A percentile compares a stretch with the other conserved stretches of the same genome.
Conservation (phyloP, 2,113 vertebrate species). For the Mohoua ochrocephala region DNA sequence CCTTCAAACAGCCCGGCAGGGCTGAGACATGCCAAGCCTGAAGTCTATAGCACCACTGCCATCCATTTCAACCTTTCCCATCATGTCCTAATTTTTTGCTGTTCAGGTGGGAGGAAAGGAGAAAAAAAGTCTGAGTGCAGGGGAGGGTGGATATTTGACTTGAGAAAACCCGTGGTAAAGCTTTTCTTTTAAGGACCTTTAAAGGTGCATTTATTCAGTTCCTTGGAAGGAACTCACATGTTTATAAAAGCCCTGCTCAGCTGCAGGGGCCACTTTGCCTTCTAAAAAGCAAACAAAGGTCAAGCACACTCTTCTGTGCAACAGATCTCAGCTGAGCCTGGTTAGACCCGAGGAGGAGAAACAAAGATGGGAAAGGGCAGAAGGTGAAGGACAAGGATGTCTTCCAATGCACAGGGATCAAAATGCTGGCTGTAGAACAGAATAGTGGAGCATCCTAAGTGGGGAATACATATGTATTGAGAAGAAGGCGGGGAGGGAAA, state of each 20-base stretch:
- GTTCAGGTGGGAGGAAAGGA: not conserved
- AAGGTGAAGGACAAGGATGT: not conserved
- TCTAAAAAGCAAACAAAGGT: not conserved
- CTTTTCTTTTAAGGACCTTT: not conserved
- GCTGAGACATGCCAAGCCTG: not conserved
- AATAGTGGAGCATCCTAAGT: not conserved
- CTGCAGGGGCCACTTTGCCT: not conserved
- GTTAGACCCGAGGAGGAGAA: not conserved
- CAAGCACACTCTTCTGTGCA: not conserved
- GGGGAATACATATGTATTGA: not conserved
- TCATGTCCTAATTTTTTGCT: not conserved
- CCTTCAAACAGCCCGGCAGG: not conserved
- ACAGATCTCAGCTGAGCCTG: not conserved
- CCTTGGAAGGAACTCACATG: accelerated
- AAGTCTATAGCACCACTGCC: not conserved
- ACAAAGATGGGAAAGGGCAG: not conserved
- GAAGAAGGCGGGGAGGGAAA: not conserved
- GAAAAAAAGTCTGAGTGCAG: not conserved
- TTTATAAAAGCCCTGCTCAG: not conserved
- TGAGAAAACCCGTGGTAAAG: not conserved
- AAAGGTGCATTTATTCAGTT: not conserved
- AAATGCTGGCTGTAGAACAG: not conserved
- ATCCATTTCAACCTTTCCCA: not conserved
- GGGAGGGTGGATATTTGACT: not conserved
- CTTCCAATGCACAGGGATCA: not conserved